These are phyloP conservation scores for Nebria brevicollis DNA, from an alignment of 2,888 invertebrate species.

Conservation along the genomic window DNA sequence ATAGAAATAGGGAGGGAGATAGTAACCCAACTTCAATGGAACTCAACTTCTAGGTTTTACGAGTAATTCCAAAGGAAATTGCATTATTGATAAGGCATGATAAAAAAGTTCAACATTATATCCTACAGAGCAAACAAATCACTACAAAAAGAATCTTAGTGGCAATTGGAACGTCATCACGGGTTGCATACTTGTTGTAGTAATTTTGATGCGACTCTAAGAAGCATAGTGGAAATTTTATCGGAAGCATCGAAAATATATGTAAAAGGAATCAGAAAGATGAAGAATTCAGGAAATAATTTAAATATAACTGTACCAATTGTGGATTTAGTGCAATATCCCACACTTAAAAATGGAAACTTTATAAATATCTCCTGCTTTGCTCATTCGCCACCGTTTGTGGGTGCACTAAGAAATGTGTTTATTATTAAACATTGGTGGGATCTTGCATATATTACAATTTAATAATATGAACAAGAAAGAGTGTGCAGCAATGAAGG, in stretches of 20 bases:
- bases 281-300: background rate
- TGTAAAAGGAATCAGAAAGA: conserved; percentile 3
- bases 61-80: conserved; percentile 26
- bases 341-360: background rate
- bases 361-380: background rate
- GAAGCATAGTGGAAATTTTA: background rate
- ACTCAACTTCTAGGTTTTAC: conserved; percentile 20
- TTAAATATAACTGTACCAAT: background rate
- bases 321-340: conserved; percentile 6
- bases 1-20: no score
- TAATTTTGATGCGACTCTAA: conserved; percentile 1
- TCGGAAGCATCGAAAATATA: background rate
- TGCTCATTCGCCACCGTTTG: conserved; percentile 7
- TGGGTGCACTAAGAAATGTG: conserved; percentile 8
- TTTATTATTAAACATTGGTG: conserved; percentile 2
- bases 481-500: no score
- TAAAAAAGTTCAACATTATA: conserved; percentile 13
- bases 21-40: background rate
- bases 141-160: conserved; percentile 14
- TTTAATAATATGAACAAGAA: no score
- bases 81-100: background rate
- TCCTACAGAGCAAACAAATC: conserved; percentile 12
- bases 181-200: conserved; percentile 19
- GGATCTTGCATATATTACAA: no score
- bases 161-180: conserved; percentile 23